Percentiles rank a stretch among this genome's conserved stretches.
These are phyloP conservation scores for Pectinophora gossypiella DNA, from an alignment of 1,140 invertebrate genomes.

Conservation along the genomic window DNA sequence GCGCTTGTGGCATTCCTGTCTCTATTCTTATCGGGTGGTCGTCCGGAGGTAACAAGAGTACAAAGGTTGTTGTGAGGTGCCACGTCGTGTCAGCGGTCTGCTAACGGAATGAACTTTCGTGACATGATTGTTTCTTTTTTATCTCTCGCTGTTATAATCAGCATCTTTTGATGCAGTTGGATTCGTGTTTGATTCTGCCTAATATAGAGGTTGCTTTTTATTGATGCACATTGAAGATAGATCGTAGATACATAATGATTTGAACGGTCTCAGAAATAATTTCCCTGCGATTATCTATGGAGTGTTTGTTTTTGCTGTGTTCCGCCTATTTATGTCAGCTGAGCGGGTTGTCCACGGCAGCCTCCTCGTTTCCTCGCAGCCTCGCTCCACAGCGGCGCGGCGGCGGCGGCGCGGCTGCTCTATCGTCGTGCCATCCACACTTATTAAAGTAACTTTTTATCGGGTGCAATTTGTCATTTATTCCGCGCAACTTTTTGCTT, in stretches of 20 bases:
- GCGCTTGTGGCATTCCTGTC: slow-evolving; percentile 60
- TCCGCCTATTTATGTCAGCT: not conserved
- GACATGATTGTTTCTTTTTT: slow-evolving; percentile 44
- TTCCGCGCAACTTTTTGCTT: slow-evolving; percentile 27
- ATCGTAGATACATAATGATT: too few species aligned
- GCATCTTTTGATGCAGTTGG: slow-evolving; percentile 18
- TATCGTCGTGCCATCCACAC: slow-evolving; percentile 11
- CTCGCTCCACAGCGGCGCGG: too few species aligned
- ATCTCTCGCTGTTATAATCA: slow-evolving; percentile 19
- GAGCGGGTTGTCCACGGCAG: too few species aligned
- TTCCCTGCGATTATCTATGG: too few species aligned
- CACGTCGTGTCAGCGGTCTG: slow-evolving; percentile 49
- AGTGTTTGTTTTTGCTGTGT: not conserved
- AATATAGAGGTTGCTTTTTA: not conserved
- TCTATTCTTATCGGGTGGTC: slow-evolving; percentile 71
- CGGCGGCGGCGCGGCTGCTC: too few species aligned
- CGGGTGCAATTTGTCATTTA: slow-evolving; percentile 37
- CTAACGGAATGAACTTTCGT: slow-evolving; percentile 43
- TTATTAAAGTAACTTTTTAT: slow-evolving; percentile 23
- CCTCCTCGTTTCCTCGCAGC: too few species aligned
- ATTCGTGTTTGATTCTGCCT: not conserved
- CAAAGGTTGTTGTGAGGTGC: slow-evolving; percentile 66
- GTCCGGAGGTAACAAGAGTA: slow-evolving; percentile 51
- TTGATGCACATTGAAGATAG: not conserved
- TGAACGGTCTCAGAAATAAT: too few species aligned